phyloP scores from a whole-genome alignment of 2,113 vertebrate genomes.

The Rhipidura dahli region DNA sequence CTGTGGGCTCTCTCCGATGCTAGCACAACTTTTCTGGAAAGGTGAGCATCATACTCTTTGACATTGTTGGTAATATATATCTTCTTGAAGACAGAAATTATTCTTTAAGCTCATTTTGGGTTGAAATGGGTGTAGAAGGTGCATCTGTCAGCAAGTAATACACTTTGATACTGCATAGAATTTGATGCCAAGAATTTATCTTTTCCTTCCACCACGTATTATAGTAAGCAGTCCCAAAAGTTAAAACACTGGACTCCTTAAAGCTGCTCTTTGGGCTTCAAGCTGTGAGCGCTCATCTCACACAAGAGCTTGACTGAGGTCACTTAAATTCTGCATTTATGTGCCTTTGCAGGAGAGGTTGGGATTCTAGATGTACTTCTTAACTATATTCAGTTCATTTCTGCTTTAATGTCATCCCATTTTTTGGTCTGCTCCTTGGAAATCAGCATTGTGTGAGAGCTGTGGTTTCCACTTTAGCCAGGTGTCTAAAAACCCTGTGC shows the following conservation, averaged over 20 bases:
- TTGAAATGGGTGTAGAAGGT: background rate
- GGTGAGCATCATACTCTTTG: background rate
- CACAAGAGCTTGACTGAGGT: background rate
- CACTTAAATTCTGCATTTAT: background rate
- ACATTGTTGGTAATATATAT: background rate
- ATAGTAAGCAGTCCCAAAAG: background rate
- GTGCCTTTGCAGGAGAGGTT: background rate
- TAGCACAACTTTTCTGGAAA: background rate
- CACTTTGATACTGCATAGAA: background rate
- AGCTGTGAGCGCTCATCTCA: background rate
- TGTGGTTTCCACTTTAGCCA: background rate
- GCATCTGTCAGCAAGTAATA: background rate
- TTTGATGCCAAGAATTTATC: background rate
- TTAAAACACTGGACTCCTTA: background rate
- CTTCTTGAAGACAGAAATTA: background rate
- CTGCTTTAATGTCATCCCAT: background rate
- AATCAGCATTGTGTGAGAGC: background rate
- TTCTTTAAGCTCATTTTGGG: background rate
- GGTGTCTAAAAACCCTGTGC: background rate
- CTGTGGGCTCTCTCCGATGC: background rate
- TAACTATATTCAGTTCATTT: background rate
- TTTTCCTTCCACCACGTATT: background rate
- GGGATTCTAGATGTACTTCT: background rate
- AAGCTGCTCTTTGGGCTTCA: background rate
- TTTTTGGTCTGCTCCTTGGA: background rate